phyloP scores from a whole-genome alignment of 2,797 vertebrate species.

The Silurus aristotelis region DNA sequence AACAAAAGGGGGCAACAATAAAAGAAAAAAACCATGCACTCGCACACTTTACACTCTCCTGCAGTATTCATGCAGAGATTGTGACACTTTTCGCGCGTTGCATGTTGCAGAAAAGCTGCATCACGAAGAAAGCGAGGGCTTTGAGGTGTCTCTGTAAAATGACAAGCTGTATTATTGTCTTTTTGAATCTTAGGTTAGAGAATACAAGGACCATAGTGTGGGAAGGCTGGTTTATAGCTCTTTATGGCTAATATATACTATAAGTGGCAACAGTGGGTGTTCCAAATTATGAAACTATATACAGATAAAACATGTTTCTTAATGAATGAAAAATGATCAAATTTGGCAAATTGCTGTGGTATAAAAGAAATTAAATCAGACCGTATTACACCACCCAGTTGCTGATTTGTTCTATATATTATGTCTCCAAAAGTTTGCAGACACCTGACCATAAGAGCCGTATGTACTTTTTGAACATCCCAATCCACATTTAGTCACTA shows the following conservation, averaged over 20 bases:
- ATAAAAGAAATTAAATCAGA: background rate
- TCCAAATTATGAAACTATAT: too few species aligned
- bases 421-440: too few species aligned
- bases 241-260: background rate
- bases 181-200: background rate
- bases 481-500: too few species aligned
- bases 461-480: too few species aligned
- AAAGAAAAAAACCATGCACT: background rate
- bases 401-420: background rate
- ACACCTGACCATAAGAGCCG: too few species aligned
- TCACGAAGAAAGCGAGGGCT: background rate
- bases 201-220: background rate
- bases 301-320: background rate
- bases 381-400: background rate
- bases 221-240: background rate
- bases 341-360: background rate
- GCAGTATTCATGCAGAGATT: background rate
- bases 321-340: background rate
- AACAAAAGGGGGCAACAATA: background rate
- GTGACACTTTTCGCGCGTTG: background rate
- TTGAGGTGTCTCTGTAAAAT: background rate
- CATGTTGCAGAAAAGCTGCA: background rate
- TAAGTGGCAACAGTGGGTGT: background rate
- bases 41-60: background rate
- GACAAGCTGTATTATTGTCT: background rate